A percentile compares a stretch with the other conserved stretches of the same genome.
These are phyloP conservation scores for Pan troglodytes DNA, from an alignment of 2,113 vertebrate species.

Conservation along the genomic window NHGRI_mPanTro3-v2.1_pri NC_072398.2:155437001-155437500, in stretches of 20 bases:
- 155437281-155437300: not conserved
- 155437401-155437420: not conserved
- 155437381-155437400: not conserved
- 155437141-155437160: not conserved
- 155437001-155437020: not conserved
- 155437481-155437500: not conserved
- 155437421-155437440: not conserved
- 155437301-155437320: not conserved
- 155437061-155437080: not conserved
- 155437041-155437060: not conserved
- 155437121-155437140: not conserved
- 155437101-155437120: not conserved
- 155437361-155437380: not conserved
- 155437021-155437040: not conserved
- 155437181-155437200: not conserved
- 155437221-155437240: not conserved
- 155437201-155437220: not conserved
- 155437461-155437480: not conserved
- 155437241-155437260: not conserved
- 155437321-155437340: not conserved
- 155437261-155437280: not conserved
- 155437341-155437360: slow-evolving; percentile 1
- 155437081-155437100: not conserved
- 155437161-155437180: not conserved
- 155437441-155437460: not conserved